Conservation (phyloP, 2,888 invertebrate genomes). For the Drosophila barbarae region DNA sequence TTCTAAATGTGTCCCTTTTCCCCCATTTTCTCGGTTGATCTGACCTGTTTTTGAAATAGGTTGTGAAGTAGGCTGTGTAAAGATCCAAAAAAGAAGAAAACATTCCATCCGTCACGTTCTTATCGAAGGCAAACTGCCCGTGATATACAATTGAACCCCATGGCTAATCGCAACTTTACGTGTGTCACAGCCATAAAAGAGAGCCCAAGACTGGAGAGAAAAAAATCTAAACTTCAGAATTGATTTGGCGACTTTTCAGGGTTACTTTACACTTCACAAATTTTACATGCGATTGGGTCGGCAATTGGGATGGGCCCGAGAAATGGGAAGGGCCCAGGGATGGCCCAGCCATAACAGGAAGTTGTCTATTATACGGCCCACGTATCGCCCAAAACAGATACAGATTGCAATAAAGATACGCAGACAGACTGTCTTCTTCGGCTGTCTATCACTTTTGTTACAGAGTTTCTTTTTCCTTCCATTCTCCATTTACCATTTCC, state of each 20-base stretch:
- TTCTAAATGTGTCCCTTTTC: not conserved
- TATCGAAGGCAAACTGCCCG: constrained; percentile 21
- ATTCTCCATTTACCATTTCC: constrained; percentile 15
- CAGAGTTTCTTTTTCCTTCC: not conserved
- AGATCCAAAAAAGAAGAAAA: not conserved
- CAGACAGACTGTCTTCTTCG: constrained; percentile 29
- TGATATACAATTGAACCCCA: constrained; percentile 25
- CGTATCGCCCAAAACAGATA: constrained; percentile 16
- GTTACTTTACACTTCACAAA: constrained; percentile 53
- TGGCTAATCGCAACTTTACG: constrained; percentile 37
- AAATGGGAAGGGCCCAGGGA: constrained; percentile 27
- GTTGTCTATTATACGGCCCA: constrained; percentile 53
- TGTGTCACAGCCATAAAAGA: constrained; percentile 37
- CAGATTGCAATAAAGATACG: constrained; percentile 34
- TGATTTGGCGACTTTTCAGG: constrained; percentile 23
- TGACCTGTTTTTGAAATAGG: not conserved
- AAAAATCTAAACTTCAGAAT: constrained; percentile 24
- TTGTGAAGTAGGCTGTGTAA: not conserved
- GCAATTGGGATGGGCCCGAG: constrained; percentile 12
- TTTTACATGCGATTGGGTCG: constrained; percentile 58
- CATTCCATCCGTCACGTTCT: constrained; percentile 29
- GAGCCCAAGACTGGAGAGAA: constrained; percentile 4
- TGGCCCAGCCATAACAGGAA: constrained; percentile 54
- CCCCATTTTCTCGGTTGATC: not conserved
- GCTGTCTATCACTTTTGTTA: constrained; percentile 26